Conservation (phyloP, 2,888 invertebrate genomes). For the Melinopterus prodromus region DNA sequence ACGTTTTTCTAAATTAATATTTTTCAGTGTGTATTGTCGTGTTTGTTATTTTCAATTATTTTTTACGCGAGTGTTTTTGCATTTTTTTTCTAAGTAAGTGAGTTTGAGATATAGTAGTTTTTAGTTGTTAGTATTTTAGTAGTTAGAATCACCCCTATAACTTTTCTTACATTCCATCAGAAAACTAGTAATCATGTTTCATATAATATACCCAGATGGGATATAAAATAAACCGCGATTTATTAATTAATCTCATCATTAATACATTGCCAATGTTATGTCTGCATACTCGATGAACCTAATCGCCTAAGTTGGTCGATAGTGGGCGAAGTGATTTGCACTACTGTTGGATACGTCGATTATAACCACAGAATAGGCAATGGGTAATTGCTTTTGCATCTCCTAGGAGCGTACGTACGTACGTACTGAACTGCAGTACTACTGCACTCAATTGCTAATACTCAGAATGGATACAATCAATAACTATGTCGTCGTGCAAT, state of each 20-base stretch:
- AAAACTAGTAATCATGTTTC: too few species aligned
- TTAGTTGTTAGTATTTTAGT: too few species aligned
- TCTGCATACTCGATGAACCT: not conserved
- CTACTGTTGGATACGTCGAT: not conserved
- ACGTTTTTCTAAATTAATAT: too few species aligned
- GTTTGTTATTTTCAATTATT: too few species aligned
- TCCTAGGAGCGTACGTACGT: not conserved
- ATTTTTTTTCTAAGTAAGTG: too few species aligned
- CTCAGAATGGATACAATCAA: constrained; percentile 4
- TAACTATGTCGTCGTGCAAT: not conserved
- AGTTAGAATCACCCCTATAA: too few species aligned
- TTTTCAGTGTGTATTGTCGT: too few species aligned
- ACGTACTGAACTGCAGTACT: not conserved
- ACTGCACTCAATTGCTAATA: not conserved
- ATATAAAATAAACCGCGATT: not conserved
- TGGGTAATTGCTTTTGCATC: not conserved
- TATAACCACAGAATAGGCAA: not conserved
- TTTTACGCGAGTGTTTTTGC: too few species aligned
- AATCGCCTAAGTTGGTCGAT: not conserved
- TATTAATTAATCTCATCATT: too few species aligned
- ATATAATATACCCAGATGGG: too few species aligned
- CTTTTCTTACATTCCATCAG: too few species aligned
- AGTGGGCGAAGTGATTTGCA: not conserved
- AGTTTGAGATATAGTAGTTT: too few species aligned
- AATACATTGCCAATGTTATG: not conserved